A percentile compares a stretch with the other conserved stretches of the same genome.
Evolutionary conservation across 2,113 vertebrate species (phyloP).

Genomic region (Xenopus borealis): DNA sequence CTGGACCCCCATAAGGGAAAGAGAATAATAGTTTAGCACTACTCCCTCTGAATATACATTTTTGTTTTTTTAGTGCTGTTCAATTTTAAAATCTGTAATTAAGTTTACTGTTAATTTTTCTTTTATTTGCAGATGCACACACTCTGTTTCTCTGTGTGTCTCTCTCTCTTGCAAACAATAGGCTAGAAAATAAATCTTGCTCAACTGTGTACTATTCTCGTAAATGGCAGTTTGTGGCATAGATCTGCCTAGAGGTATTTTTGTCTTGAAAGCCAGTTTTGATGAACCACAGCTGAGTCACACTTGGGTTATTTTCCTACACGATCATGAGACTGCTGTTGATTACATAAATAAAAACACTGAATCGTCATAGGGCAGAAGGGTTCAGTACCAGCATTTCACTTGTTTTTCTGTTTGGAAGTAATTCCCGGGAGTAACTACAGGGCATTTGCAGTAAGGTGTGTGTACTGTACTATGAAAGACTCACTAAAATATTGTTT

Average conservation of each 20-base stretch:
- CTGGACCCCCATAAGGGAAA: too few species aligned
- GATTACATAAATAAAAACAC: not conserved
- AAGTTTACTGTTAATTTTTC: not conserved
- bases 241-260: conserved; percentile 20
- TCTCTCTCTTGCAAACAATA: not conserved
- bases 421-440: too few species aligned
- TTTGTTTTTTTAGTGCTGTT: too few species aligned
- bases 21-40: too few species aligned
- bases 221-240: conserved; percentile 25
- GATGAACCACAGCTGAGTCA: conserved; percentile 32
- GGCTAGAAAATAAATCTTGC: conserved; percentile 11
- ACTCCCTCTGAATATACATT: too few species aligned
- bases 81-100: too few species aligned
- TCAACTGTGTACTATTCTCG: conserved; percentile 8
- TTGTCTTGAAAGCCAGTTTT: conserved; percentile 27
- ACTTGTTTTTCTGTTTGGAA: conserved; percentile 1
- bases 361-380: not conserved
- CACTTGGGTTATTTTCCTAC: conserved; percentile 27
- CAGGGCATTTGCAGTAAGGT: too few species aligned
- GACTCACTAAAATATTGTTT: too few species aligned
- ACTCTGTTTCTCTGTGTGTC: too few species aligned
- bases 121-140: not conserved
- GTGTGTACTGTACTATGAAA: too few species aligned
- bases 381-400: not conserved
- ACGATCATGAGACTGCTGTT: conserved; percentile 20